Evolutionary conservation across 2,797 vertebrate species (phyloP).

Genomic region (Diglossa cyanea): DNA sequence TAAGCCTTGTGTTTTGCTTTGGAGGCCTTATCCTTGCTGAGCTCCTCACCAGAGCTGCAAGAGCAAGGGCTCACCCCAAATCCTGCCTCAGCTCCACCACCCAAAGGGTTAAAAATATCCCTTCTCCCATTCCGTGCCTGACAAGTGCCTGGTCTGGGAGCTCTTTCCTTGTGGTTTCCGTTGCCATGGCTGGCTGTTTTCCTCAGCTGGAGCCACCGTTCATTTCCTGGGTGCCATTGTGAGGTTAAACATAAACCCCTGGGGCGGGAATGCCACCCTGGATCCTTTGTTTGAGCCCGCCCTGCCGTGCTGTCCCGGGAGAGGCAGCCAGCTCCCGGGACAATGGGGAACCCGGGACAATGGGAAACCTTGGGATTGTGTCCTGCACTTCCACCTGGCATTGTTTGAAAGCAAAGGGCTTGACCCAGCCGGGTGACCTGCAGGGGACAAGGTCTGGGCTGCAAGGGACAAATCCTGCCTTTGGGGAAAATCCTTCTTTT

Average conservation of each 20-base stretch:
- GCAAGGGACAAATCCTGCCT: background rate
- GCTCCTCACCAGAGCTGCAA: background rate
- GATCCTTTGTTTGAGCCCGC: slow-evolving; percentile 63
- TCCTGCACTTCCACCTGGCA: background rate
- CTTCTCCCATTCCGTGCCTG: background rate
- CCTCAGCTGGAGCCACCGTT: slow-evolving; percentile 33
- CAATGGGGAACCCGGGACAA: slow-evolving; percentile 65
- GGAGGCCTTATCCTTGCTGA: background rate
- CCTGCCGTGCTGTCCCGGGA: slow-evolving; percentile 60
- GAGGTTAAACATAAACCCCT: slow-evolving; percentile 54
- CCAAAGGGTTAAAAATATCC: background rate
- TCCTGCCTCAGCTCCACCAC: background rate
- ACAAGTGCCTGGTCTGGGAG: background rate
- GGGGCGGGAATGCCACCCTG: background rate
- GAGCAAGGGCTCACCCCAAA: background rate
- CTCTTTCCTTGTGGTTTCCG: slow-evolving; percentile 29
- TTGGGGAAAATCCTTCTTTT: background rate
- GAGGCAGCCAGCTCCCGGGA: slow-evolving; percentile 44
- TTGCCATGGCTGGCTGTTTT: slow-evolving; percentile 22
- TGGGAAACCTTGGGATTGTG: slow-evolving; percentile 9
- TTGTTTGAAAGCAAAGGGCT: slow-evolving; percentile 16
- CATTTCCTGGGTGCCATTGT: slow-evolving; percentile 53
- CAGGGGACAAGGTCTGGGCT: slow-evolving; percentile 30
- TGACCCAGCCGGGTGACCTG: slow-evolving; percentile 34
- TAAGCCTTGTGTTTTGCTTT: background rate